phyloP scores from a whole-genome alignment of 1,140 invertebrate species.

The Anastrepha obliqua region DNA sequence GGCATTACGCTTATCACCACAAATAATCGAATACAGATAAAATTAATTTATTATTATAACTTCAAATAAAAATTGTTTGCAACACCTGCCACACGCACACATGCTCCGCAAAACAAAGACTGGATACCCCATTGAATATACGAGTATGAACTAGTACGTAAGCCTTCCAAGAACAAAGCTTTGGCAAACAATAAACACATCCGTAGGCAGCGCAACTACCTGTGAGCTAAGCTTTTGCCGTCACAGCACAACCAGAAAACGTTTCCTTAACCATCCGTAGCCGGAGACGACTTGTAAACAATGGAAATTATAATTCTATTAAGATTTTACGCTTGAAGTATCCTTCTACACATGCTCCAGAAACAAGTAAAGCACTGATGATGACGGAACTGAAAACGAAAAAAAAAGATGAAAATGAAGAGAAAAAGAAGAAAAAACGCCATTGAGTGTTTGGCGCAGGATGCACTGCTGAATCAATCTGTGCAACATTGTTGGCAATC shows the following conservation, averaged over 20 bases:
- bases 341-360: constrained; percentile 69
- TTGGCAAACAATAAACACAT: not conserved
- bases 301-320: constrained; percentile 73
- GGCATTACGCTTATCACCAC: too few species aligned
- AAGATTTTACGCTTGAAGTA: constrained; percentile 71
- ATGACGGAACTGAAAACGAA: constrained; percentile 35
- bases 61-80: too few species aligned
- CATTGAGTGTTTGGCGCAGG: constrained; percentile 17
- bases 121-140: not conserved
- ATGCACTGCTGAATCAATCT: not conserved
- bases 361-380: constrained; percentile 43
- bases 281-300: constrained; percentile 60
- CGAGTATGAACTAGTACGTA: not conserved
- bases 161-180: not conserved
- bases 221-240: not conserved
- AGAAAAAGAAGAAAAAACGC: not conserved
- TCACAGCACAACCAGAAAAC: not conserved
- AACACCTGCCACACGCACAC: not conserved
- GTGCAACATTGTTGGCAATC: constrained; percentile 27
- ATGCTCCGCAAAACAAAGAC: not conserved
- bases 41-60: too few species aligned
- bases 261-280: not conserved
- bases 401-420: not conserved
- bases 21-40: too few species aligned
- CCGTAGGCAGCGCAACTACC: not conserved